phyloP scores from a whole-genome alignment of 2,797 vertebrate species.

The Orientallactaga sibirica region DNA sequence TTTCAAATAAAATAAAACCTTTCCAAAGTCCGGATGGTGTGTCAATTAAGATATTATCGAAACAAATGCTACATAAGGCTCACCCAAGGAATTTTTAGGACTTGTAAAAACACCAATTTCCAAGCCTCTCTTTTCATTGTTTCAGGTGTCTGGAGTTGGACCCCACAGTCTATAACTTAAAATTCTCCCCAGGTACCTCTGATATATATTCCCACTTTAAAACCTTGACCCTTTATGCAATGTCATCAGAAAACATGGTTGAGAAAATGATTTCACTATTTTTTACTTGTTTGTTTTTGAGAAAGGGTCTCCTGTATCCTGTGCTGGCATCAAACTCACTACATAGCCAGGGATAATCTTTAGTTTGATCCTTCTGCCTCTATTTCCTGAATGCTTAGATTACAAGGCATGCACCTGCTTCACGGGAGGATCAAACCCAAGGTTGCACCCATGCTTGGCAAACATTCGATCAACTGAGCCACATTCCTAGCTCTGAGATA shows the following conservation, averaged over 20 bases:
- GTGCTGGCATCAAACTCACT: neutral
- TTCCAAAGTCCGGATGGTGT: neutral
- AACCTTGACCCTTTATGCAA: neutral
- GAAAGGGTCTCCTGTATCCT: no score
- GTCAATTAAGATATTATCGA: neutral
- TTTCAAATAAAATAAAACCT: neutral
- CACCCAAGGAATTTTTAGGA: neutral
- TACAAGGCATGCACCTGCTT: no score
- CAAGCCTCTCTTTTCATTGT: neutral
- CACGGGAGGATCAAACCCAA: neutral
- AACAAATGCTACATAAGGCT: neutral
- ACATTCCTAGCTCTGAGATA: neutral
- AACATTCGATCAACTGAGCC: neutral
- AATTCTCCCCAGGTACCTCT: neutral
- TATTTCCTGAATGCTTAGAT: neutral
- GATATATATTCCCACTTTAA: neutral
- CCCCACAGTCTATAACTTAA: neutral
- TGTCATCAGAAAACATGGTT: neutral
- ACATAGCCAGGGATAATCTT: neutral
- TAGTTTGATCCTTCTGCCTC: neutral
- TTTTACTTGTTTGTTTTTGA: neutral
- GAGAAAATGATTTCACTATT: neutral
- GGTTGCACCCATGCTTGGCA: neutral
- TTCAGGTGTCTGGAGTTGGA: neutral
- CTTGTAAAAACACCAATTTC: slow-evolving; percentile 4